These are phyloP conservation scores for Tipula unca DNA, from an alignment of 2,888 invertebrate genomes.

Conservation along the genomic window DNA sequence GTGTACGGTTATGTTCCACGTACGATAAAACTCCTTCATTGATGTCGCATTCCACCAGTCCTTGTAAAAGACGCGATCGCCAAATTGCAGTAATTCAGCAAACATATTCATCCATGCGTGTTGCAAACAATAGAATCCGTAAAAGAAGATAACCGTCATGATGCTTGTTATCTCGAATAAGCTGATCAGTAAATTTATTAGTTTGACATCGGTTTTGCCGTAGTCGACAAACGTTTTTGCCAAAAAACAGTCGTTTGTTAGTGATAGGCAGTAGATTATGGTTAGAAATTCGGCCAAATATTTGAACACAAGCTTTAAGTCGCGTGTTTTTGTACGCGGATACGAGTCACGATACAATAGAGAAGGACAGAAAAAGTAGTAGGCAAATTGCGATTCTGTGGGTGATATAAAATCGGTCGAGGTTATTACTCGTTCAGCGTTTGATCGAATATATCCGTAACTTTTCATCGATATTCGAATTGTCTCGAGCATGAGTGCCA, in stretches of 20 bases:
- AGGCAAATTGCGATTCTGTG: constrained; percentile 64
- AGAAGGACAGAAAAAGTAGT: constrained; percentile 83
- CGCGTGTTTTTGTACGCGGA: constrained; percentile 55
- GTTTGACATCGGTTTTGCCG: constrained; percentile 41
- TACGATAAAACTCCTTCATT: constrained; percentile 78
- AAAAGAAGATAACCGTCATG: constrained; percentile 49
- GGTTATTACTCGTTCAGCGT: constrained; percentile 44
- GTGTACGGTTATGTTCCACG: constrained; percentile 92
- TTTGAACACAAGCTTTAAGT: constrained; percentile 64
- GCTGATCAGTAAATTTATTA: constrained; percentile 57
- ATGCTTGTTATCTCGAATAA: not conserved
- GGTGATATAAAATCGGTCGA: constrained; percentile 36
- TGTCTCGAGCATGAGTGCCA: constrained; percentile 42
- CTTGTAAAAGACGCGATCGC: constrained; percentile 74
- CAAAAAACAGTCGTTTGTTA: constrained; percentile 71
- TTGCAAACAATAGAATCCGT: constrained; percentile 77
- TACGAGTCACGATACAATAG: constrained; percentile 64
- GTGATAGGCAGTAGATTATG: constrained; percentile 72
- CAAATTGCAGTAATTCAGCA: constrained; percentile 81
- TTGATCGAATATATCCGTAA: constrained; percentile 70
- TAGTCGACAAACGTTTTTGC: constrained; percentile 46
- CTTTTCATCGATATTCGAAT: constrained; percentile 80
- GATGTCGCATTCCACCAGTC: constrained; percentile 92
- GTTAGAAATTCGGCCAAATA: constrained; percentile 67
- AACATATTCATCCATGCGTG: constrained; percentile 90